phyloP scores from a whole-genome alignment of 37 sponge, comb jelly and placozoan species.

The Theonella swinhoei region DNA sequence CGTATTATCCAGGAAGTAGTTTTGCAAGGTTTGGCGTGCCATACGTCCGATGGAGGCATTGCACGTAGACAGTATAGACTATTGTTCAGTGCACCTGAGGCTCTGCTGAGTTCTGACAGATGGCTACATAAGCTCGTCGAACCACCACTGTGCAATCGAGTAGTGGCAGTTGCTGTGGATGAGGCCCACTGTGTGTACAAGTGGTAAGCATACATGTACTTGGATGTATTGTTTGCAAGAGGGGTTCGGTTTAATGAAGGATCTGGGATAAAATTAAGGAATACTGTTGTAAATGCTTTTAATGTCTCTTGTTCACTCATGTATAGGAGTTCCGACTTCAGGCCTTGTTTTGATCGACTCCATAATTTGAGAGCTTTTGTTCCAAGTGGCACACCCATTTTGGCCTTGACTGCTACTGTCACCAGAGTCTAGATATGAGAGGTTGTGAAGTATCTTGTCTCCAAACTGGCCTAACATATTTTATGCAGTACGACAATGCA shows the following conservation, averaged over 20 bases:
- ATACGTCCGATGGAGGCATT: no score
- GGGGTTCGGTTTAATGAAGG: no score
- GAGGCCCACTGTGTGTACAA: slow-evolving; percentile 51
- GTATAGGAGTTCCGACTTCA: no score
- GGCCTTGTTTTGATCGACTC: slow-evolving; percentile 30
- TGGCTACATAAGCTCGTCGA: slow-evolving; percentile 2
- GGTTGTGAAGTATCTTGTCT: slow-evolving; percentile 14
- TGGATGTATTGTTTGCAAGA: no score
- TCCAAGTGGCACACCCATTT: slow-evolving; percentile 23
- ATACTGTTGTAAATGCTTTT: no score
- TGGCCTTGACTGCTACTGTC: slow-evolving; percentile 47
- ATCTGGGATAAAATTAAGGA: no score
- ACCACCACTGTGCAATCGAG: slow-evolving; percentile 1
- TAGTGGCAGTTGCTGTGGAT: slow-evolving; percentile 40
- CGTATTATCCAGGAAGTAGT: no score
- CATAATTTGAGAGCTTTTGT: slow-evolving; percentile 48
- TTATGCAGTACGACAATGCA: slow-evolving; percentile 15
- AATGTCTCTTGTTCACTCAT: no score
- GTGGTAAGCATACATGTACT: no score
- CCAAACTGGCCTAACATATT: slow-evolving; percentile 39
- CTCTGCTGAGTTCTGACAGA: slow-evolving; percentile 16
- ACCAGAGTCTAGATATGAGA: slow-evolving; percentile 23
- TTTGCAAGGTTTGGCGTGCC: no score
- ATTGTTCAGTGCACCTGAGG: slow-evolving; percentile 45
- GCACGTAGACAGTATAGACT: slow-evolving; percentile 4